Evolutionary conservation across 2,888 invertebrate genomes (phyloP).

Genomic region (Himalopsyche japonica): DNA sequence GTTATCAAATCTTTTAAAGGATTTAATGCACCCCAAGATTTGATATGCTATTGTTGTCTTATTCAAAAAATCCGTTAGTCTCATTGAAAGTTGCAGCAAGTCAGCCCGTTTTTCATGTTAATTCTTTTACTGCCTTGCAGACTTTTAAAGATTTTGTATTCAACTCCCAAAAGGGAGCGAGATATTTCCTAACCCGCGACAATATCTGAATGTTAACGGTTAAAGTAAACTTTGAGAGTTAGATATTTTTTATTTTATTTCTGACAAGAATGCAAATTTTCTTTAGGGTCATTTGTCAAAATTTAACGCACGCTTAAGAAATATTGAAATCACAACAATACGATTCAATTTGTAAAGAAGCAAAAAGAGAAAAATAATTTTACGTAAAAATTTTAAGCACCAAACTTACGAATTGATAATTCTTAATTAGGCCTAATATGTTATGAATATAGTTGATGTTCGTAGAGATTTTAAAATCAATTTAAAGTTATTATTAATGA

Average conservation of each 20-base stretch:
- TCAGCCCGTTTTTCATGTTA: neutral
- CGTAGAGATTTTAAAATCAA: too few species aligned
- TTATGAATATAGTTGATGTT: too few species aligned
- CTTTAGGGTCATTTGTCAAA: neutral
- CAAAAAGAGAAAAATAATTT: too few species aligned
- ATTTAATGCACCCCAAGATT: neutral
- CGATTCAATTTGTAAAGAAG: too few species aligned
- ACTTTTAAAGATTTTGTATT: neutral
- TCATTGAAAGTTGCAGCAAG: neutral
- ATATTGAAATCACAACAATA: neutral
- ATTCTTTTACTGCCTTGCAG: neutral
- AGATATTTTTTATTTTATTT: neutral
- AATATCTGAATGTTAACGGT: constrained; percentile 15
- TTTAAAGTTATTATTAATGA: too few species aligned
- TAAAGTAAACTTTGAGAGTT: neutral
- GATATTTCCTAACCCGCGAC: constrained; percentile 11
- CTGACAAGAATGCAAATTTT: neutral
- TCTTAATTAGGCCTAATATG: too few species aligned
- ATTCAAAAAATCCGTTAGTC: neutral
- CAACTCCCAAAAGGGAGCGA: neutral
- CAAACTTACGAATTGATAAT: too few species aligned
- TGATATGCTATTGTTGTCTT: neutral
- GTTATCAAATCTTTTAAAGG: too few species aligned
- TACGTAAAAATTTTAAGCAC: too few species aligned
- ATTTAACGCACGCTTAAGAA: neutral